These are phyloP conservation scores for Daktulosphaira vitifoliae DNA, from an alignment of 1,140 invertebrate genomes.

Conservation along the genomic window DNA sequence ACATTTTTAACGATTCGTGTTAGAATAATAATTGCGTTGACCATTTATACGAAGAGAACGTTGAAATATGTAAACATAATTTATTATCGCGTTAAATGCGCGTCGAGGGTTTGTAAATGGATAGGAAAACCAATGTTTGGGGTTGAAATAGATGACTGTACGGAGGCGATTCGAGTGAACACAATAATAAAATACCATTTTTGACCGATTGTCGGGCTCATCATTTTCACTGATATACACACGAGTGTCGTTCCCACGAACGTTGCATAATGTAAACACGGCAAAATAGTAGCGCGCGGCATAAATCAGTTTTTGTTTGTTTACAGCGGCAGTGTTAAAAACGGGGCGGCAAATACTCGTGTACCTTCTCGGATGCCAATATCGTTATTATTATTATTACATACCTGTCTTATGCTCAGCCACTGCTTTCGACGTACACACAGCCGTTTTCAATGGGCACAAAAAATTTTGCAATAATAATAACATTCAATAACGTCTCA, in stretches of 20 bases:
- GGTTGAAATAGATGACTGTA: too few relatives aligned
- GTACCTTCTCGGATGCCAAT: not conserved
- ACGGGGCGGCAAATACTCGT: not conserved
- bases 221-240: too few relatives aligned
- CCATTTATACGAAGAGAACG: too few relatives aligned
- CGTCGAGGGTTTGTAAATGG: too few relatives aligned
- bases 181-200: too few relatives aligned
- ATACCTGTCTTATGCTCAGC: not conserved
- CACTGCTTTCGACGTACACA: not conserved
- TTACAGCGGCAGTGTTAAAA: not conserved
- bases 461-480: not conserved
- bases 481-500: not conserved
- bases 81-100: too few relatives aligned
- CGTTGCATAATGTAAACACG: not conserved
- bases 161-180: too few relatives aligned
- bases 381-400: not conserved
- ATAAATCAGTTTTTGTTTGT: constrained; percentile 29
- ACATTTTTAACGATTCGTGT: too few relatives aligned
- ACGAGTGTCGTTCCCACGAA: constrained; percentile 10
- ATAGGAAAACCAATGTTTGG: too few relatives aligned
- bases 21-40: too few relatives aligned
- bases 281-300: not conserved
- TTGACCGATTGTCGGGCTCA: too few relatives aligned
- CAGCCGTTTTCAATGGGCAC: not conserved
- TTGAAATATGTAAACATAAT: too few relatives aligned